A percentile compares a stretch with the other conserved stretches of the same genome.
These are phyloP conservation scores for Tetraneura akinire DNA, from an alignment of 1,140 invertebrate genomes.

Conservation along the genomic window DNA sequence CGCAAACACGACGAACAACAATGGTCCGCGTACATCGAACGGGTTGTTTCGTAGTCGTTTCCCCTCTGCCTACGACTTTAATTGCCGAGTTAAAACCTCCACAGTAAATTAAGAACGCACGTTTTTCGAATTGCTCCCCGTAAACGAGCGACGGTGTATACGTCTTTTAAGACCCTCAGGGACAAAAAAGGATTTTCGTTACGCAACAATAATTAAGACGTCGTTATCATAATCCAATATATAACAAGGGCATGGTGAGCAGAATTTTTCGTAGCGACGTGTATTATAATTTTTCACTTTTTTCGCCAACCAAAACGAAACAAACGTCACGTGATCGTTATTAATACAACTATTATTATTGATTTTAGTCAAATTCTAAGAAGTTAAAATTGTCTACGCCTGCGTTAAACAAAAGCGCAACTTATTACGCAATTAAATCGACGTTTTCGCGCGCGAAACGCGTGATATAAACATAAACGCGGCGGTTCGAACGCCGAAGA, in stretches of 20 bases:
- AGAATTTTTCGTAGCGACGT: not conserved
- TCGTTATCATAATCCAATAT: constrained; percentile 38
- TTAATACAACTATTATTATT: no score
- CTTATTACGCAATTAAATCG: no score
- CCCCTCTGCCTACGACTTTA: not conserved
- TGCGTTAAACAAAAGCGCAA: no score
- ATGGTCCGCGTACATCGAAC: not conserved
- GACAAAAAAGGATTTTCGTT: constrained; percentile 24
- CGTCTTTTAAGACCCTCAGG: constrained; percentile 20
- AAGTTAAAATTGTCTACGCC: no score
- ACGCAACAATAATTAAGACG: constrained; percentile 20
- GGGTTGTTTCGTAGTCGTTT: not conserved
- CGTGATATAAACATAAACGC: no score
- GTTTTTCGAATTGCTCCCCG: constrained; percentile 32
- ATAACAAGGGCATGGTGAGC: not conserved
- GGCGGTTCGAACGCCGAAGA: not conserved
- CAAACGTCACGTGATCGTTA: no score
- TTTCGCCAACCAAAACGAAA: no score
- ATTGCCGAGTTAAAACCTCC: constrained; percentile 28
- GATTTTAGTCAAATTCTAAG: no score
- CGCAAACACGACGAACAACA: not conserved
- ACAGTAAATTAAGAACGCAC: constrained; percentile 23
- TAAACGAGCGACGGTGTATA: constrained; percentile 37
- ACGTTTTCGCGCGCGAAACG: no score
- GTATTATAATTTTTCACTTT: no score